These are phyloP conservation scores for Tenebrosternarchus preto DNA, from an alignment of 2,113 vertebrate species.

Conservation along the genomic window DNA sequence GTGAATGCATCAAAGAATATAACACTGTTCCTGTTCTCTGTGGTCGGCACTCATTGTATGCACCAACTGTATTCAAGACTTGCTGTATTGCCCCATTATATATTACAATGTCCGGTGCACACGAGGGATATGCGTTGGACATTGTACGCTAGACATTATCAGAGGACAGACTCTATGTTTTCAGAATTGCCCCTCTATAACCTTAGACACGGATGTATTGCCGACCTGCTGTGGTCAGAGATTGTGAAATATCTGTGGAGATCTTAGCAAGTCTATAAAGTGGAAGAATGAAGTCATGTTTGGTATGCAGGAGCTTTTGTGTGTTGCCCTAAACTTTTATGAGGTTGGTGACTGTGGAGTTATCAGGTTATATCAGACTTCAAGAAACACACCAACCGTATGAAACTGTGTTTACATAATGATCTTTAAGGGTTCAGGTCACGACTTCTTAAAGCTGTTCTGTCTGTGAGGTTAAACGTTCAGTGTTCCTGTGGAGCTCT, in stretches of 20 bases:
- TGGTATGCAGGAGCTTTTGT: neutral
- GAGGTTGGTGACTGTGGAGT: no score
- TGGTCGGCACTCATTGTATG: neutral
- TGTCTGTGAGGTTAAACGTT: neutral
- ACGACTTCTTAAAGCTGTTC: no score
- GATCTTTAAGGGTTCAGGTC: no score
- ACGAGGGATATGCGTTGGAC: neutral
- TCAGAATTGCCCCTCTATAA: conserved; percentile 14
- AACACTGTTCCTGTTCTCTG: neutral
- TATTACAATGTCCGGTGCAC: neutral
- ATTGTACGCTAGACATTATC: neutral
- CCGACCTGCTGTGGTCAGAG: conserved; percentile 19
- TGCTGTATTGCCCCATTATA: neutral
- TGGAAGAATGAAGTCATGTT: conserved; percentile 19
- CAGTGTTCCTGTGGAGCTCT: neutral
- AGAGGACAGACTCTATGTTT: neutral
- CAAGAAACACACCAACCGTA: no score
- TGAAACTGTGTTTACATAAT: no score
- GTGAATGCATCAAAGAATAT: conserved; percentile 53
- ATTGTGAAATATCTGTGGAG: conserved; percentile 28
- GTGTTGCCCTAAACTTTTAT: no score
- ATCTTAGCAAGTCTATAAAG: conserved; percentile 37
- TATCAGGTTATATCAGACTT: no score
- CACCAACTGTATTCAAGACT: neutral
- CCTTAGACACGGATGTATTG: neutral